Evolutionary conservation across 2,113 vertebrate species (phyloP), one percentile per base, ranked within the genome.

Genomic region (Noctilio leporinus): DNA sequence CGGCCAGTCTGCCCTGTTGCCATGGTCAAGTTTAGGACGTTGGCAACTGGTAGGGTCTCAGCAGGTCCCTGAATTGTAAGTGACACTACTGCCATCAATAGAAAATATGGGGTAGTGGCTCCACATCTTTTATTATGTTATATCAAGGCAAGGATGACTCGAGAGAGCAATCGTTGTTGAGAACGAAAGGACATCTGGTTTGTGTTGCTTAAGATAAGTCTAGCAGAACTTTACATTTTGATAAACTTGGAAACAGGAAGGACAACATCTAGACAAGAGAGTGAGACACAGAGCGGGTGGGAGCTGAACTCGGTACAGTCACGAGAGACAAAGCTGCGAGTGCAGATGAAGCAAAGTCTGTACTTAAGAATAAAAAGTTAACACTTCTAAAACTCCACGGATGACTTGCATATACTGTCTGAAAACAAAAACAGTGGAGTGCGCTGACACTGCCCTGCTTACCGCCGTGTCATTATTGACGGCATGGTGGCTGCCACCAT

Each of bases 401-500:
- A 5, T 67, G 26, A 5, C n/a, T 75, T 49, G 38, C 49, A 47
- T 6, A 40, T 62, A n/a, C 75, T 8, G 3, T 24, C 62, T 19
- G 47, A 43, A 24, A 70, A 12, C 67, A 70, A 53, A 65, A 38
- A 33, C 19, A 28, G 20, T 0, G 3, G 28, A 67, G 26, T 4
- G 7, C 70, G 0, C 33, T 47, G 33, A 4, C 5, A 7, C 4
- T 28, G 49, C 19, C 53, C 4, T 8, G 40, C 20, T 65, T 7
- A 0, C 40, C 17, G 35, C 43, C 43, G 0, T 19, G 12, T 24
- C 10, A 9, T 10, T 12, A 10, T 2, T 2, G 45, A 12, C 5
- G 53, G 69, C 35, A 22, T 4, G 2, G 3, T 4, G 20, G 64
- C 5, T 3, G 45, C 45, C 80, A 19, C 57, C 15, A 2, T 11